phyloP scores from a whole-genome alignment of 2,888 invertebrate genomes.

The Perizoma affinitatum region DNA sequence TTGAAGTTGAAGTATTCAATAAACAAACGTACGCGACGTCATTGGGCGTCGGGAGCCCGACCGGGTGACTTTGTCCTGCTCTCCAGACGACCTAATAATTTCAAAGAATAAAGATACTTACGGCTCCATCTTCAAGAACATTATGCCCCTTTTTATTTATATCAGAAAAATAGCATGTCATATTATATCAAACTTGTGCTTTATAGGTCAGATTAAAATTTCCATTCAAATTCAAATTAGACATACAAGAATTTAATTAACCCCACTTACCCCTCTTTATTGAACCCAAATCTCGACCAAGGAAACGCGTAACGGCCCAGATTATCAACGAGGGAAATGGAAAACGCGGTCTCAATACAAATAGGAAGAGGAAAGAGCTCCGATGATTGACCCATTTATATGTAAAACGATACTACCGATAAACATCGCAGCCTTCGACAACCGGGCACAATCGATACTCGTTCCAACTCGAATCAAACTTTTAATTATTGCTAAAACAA shows the following conservation, averaged over 20 bases:
- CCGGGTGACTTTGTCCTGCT: conserved; percentile 72
- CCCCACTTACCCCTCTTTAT: conserved; percentile 12
- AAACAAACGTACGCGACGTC: conserved; percentile 45
- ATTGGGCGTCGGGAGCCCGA: conserved; percentile 58
- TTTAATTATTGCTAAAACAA: conserved; percentile 35
- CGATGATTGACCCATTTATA: conserved; percentile 58
- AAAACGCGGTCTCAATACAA: conserved; percentile 59
- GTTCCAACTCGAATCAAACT: conserved; percentile 36
- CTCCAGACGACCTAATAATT: conserved; percentile 75
- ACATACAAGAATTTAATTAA: conserved; percentile 12
- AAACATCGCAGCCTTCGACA: conserved; percentile 44
- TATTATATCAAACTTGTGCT: not conserved
- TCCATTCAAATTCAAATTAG: not conserved
- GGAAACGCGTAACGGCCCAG: conserved; percentile 50
- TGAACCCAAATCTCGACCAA: conserved; percentile 32
- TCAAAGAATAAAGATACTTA: conserved; percentile 52
- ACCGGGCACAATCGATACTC: conserved; percentile 36
- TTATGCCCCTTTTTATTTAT: conserved; percentile 20
- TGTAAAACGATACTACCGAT: conserved; percentile 53
- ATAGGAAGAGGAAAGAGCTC: conserved; percentile 53
- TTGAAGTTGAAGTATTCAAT: conserved; percentile 40
- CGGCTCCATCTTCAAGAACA: conserved; percentile 19
- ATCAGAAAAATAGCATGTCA: too few relatives aligned
- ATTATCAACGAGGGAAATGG: conserved; percentile 57
- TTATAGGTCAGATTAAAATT: conserved; percentile 8